Conservation (phyloP, 2,888 invertebrate species). For the Teinopalpus imperialis region DNA sequence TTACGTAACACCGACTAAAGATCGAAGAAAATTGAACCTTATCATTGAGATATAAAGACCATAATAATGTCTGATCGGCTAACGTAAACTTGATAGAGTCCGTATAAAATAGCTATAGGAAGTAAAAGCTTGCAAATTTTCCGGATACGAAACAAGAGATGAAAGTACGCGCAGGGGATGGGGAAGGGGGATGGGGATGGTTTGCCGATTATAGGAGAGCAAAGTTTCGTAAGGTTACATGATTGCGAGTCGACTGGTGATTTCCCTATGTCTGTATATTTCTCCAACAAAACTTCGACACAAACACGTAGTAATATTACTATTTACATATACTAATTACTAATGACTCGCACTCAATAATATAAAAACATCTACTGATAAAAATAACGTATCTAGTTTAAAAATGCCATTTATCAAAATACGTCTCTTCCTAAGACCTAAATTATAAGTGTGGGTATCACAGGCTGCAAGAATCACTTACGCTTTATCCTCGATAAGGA, state of each 20-base stretch:
- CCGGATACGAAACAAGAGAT: conserved; percentile 8
- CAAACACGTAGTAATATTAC: no score
- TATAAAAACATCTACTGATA: no score
- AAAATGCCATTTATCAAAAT: no score
- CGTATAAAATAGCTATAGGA: not conserved
- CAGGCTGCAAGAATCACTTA: no score
- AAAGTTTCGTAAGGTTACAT: not conserved
- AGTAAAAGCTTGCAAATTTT: conserved; percentile 4
- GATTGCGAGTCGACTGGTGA: not conserved
- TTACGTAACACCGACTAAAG: conserved; percentile 22
- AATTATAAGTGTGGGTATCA: no score
- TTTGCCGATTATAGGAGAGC: not conserved
- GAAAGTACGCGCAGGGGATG: not conserved
- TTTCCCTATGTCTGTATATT: no score
- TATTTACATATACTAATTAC: no score
- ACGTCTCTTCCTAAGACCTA: no score
- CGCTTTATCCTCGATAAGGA: no score
- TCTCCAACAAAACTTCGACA: no score
- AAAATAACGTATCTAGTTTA: no score
- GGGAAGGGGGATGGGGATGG: not conserved
- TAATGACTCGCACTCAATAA: no score
- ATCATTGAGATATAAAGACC: not conserved
- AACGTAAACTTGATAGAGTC: not conserved
- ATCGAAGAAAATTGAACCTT: not conserved
- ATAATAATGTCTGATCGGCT: not conserved